A percentile compares a stretch with the other conserved stretches of the same genome.
These are phyloP conservation scores for Leptopilina drosophilae DNA, from an alignment of 2,888 invertebrate genomes.

Conservation along the genomic window DNA sequence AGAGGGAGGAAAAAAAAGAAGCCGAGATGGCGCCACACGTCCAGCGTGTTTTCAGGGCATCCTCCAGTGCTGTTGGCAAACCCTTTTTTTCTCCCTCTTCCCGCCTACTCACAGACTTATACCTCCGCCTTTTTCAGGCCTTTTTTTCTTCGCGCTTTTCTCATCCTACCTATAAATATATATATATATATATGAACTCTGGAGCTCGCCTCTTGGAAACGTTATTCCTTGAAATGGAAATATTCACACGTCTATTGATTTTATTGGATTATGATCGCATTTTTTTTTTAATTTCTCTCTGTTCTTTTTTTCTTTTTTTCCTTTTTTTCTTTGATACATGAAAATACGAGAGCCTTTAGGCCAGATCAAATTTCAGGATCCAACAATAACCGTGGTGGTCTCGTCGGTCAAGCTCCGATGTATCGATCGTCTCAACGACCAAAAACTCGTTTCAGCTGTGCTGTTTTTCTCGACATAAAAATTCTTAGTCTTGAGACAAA, in stretches of 20 bases:
- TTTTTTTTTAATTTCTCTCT: neutral
- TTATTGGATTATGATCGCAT: neutral
- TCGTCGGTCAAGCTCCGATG: conserved; percentile 39
- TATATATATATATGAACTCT: no score
- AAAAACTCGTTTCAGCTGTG: conserved; percentile 37
- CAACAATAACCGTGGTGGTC: conserved; percentile 40
- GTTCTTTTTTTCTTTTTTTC: neutral
- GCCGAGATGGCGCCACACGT: conserved; percentile 76
- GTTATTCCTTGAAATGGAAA: conserved; percentile 26
- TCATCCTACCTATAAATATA: neutral
- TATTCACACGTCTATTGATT: neutral
- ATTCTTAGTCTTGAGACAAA: conserved; percentile 41
- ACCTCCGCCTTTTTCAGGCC: conserved; percentile 38
- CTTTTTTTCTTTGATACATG: neutral
- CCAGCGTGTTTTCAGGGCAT: conserved; percentile 74
- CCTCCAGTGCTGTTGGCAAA: conserved; percentile 73
- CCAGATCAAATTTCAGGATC: conserved; percentile 37
- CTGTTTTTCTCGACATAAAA: conserved; percentile 41
- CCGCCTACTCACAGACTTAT: conserved; percentile 38
- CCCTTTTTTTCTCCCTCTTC: conserved; percentile 61
- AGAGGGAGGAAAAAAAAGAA: conserved; percentile 68
- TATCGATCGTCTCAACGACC: conserved; percentile 35
- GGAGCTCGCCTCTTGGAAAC: neutral
- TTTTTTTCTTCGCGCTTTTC: conserved; percentile 37
- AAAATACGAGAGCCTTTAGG: conserved; percentile 34